These are phyloP conservation scores for Petrosia ficiformis DNA, from an alignment of 37 sponge, comb jelly and placozoan species.

Conservation along the genomic window DNA sequence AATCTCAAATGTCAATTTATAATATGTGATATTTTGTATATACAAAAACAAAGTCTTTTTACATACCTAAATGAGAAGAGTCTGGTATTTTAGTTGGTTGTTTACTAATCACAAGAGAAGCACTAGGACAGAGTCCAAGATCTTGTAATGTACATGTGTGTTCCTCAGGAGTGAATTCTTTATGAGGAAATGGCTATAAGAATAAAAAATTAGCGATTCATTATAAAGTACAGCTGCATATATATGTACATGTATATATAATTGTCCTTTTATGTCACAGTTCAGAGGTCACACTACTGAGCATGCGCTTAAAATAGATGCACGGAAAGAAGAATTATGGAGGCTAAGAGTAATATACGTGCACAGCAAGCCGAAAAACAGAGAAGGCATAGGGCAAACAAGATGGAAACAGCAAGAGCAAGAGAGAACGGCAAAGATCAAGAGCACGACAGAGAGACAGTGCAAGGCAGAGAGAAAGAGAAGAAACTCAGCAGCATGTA, in stretches of 20 bases:
- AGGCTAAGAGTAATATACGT: no score
- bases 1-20: no score
- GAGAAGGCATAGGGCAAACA: background rate
- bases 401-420: background rate
- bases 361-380: no score
- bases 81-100: background rate
- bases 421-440: background rate
- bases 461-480: no score
- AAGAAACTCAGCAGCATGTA: background rate
- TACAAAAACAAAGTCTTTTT: no score
- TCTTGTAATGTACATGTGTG: conserved; percentile 7
- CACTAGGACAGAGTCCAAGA: conserved; percentile 66
- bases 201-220: background rate
- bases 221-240: background rate
- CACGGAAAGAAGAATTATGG: background rate
- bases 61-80: no score
- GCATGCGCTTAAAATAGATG: background rate
- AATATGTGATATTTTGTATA: no score
- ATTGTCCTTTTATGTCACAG: background rate
- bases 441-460: no score
- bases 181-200: conserved; percentile 50
- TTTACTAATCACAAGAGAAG: conserved; percentile 34
- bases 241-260: background rate
- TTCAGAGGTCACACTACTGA: no score
- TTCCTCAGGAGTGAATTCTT: conserved; percentile 44